phyloP scores from a whole-genome alignment of 2,888 invertebrate species.

The Ctenicera cuprea region DNA sequence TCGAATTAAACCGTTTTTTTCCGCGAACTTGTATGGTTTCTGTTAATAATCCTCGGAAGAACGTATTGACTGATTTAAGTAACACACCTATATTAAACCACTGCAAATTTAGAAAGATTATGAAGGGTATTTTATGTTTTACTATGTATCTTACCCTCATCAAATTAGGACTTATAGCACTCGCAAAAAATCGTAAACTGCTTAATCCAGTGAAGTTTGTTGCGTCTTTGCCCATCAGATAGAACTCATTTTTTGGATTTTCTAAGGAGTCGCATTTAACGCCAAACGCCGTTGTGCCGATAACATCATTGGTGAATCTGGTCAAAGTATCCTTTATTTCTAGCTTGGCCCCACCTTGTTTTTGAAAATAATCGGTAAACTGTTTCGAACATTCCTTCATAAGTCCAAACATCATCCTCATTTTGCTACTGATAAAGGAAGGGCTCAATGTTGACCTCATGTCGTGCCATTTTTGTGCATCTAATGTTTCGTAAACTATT shows the following conservation, averaged over 20 bases:
- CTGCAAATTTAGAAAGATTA: too few species aligned
- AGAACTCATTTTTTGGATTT: conserved; percentile 75
- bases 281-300: conserved; percentile 75
- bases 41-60: not conserved
- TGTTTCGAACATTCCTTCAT: conserved; percentile 60
- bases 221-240: conserved; percentile 67
- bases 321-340: conserved; percentile 70
- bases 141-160: too few species aligned
- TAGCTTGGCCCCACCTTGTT: conserved; percentile 54
- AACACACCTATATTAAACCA: too few species aligned
- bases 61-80: too few species aligned
- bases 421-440: conserved; percentile 67
- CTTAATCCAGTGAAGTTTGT: not conserved
- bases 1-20: conserved; percentile 71
- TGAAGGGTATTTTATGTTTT: too few species aligned
- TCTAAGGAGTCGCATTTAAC: conserved; percentile 75
- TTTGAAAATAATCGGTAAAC: conserved; percentile 58
- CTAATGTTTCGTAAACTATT: too few species aligned
- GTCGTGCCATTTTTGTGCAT: conserved; percentile 61
- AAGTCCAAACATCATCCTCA: conserved; percentile 64
- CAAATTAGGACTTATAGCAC: not conserved
- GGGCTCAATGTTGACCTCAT: conserved; percentile 71
- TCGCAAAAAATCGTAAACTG: not conserved
- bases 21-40: conserved; percentile 59
- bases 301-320: conserved; percentile 74